phyloP scores from a whole-genome alignment of 2,113 vertebrate genomes.

The Butorides virescens region DNA sequence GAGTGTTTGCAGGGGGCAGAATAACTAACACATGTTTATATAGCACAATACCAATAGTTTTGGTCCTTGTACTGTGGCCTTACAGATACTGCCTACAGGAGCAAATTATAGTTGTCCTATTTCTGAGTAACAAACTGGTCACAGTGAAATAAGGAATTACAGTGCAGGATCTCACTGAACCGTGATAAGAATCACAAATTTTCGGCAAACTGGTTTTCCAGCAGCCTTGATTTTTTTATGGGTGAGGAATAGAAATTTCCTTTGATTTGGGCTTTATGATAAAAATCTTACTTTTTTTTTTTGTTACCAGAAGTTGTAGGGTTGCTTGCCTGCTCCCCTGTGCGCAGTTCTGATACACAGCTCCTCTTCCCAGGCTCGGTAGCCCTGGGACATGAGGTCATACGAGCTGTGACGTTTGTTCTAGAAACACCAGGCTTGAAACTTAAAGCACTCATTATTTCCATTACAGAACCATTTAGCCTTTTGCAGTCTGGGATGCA shows the following conservation, averaged over 20 bases:
- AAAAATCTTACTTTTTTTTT: not conserved
- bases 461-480: not conserved
- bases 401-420: not conserved
- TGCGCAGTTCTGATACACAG: not conserved
- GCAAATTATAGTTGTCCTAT: not conserved
- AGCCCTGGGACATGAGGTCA: not conserved
- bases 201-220: not conserved
- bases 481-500: not conserved
- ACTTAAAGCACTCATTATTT: not conserved
- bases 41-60: not conserved
- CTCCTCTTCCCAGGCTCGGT: not conserved
- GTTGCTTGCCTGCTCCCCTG: not conserved
- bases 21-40: not conserved
- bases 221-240: not conserved
- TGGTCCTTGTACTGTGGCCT: not conserved
- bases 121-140: not conserved
- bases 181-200: not conserved
- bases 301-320: not conserved
- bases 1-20: not conserved
- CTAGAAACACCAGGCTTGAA: not conserved
- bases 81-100: not conserved
- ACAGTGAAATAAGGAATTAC: not conserved
- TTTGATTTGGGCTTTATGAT: not conserved
- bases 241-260: not conserved
- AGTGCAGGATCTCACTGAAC: not conserved